Conservation (phyloP, 2,888 invertebrate genomes). For the Metopia argyrocephala region DNA sequence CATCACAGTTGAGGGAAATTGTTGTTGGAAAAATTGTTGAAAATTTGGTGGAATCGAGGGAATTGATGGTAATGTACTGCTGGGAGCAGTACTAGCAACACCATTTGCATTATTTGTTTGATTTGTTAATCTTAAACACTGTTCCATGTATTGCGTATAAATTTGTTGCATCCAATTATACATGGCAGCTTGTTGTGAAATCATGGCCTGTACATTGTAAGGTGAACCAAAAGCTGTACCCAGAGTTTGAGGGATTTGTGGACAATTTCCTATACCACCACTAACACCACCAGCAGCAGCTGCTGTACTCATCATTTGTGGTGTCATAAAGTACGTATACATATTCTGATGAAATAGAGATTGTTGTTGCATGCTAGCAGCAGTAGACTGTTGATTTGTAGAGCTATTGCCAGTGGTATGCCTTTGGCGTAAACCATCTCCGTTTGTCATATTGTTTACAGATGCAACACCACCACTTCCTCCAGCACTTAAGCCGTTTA, state of each 20-base stretch:
- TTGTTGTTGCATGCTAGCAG: constrained; percentile 46
- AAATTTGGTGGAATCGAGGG: constrained; percentile 41
- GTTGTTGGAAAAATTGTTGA: constrained; percentile 45
- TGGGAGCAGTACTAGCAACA: constrained; percentile 12
- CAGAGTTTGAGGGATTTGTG: constrained; percentile 49
- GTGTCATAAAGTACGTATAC: constrained; percentile 48
- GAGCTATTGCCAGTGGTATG: constrained; percentile 59
- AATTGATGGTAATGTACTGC: constrained; percentile 27
- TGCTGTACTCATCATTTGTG: constrained; percentile 41
- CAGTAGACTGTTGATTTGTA: constrained; percentile 32
- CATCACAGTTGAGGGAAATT: constrained; percentile 54
- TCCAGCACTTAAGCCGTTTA: background rate
- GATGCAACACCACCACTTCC: constrained; percentile 10
- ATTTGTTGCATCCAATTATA: constrained; percentile 89
- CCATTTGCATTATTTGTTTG: constrained; percentile 28
- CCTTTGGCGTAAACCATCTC: constrained; percentile 74
- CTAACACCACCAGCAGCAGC: constrained; percentile 51
- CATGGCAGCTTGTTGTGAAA: constrained; percentile 80
- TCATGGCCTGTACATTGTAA: constrained; percentile 66
- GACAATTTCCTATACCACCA: constrained; percentile 10
- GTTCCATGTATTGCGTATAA: constrained; percentile 92
- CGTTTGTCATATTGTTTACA: constrained; percentile 33
- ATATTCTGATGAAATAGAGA: constrained; percentile 41
- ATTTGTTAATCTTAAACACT: constrained; percentile 88
- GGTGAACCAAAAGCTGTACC: constrained; percentile 72